A percentile compares a stretch with the other conserved stretches of the same genome.
phyloP scores from a whole-genome alignment of 2,888 invertebrate genomes.

The Dermolepida albohirtum region DNA sequence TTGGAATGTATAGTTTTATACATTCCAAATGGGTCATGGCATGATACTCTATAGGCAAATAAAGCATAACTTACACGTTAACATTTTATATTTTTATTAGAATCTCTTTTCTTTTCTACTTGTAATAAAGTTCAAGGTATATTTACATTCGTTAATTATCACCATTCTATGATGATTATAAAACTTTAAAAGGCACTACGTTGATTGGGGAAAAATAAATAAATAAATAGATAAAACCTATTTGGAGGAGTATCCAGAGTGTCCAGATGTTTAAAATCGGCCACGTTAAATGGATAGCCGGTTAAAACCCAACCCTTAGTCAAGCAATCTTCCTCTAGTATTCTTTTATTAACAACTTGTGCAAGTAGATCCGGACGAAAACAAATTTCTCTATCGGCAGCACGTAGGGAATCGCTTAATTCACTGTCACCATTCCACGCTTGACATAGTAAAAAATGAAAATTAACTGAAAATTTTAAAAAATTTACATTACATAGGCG shows the following conservation, averaged over 20 bases:
- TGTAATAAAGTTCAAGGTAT: too few species aligned
- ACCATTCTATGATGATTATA: too few species aligned
- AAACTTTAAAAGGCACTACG: too few species aligned
- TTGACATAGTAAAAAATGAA: slow-evolving; percentile 68
- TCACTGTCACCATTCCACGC: slow-evolving; percentile 62
- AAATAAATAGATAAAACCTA: slow-evolving; percentile 63
- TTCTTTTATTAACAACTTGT: slow-evolving; percentile 63
- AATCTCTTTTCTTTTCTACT: background rate
- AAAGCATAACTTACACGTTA: too few species aligned
- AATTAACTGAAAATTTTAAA: slow-evolving; percentile 66
- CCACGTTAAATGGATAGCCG: slow-evolving; percentile 69
- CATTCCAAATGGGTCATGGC: too few species aligned
- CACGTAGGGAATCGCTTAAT: slow-evolving; percentile 58
- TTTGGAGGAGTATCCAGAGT: slow-evolving; percentile 73
- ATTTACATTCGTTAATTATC: too few species aligned
- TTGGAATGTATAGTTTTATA: too few species aligned
- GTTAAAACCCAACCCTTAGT: slow-evolving; percentile 74
- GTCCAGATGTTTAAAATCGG: slow-evolving; percentile 73
- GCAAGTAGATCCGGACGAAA: slow-evolving; percentile 60
- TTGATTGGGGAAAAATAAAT: too few species aligned
- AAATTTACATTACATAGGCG: background rate
- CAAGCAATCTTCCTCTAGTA: slow-evolving; percentile 69
- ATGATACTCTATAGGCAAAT: too few species aligned
- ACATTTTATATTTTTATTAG: too few species aligned
- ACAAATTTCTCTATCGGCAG: slow-evolving; percentile 58